phyloP scores from a whole-genome alignment of 2,797 vertebrate species.

The Kryptolebias ocellatus region DNA sequence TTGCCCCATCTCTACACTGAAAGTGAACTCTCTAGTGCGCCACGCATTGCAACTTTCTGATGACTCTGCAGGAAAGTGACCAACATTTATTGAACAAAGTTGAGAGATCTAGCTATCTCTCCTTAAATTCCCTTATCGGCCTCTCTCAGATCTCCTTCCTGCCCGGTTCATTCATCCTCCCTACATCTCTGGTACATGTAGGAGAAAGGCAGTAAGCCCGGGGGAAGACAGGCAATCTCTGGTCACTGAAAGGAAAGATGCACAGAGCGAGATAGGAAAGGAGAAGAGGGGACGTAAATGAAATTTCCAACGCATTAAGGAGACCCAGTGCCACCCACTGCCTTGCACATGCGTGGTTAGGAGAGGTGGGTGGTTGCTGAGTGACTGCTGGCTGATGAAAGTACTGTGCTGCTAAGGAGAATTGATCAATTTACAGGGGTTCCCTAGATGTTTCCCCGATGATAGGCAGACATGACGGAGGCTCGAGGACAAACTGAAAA shows the following conservation, averaged over 20 bases:
- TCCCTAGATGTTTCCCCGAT: slow-evolving; percentile 36
- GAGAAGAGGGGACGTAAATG: slow-evolving; percentile 63
- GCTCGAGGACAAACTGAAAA: slow-evolving; percentile 30
- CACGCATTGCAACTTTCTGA: slow-evolving; percentile 4
- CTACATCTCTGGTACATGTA: slow-evolving; percentile 36
- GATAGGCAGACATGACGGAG: slow-evolving; percentile 17
- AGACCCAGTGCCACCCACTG: slow-evolving; percentile 55
- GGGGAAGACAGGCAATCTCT: slow-evolving; percentile 60
- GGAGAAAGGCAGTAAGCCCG: slow-evolving; percentile 41
- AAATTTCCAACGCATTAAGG: slow-evolving; percentile 78
- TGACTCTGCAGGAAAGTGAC: slow-evolving; percentile 17
- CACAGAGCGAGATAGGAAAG: slow-evolving; percentile 42
- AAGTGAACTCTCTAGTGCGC: slow-evolving; percentile 6
- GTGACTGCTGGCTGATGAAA: slow-evolving; percentile 45
- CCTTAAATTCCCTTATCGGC: slow-evolving; percentile 29
- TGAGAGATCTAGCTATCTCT: slow-evolving; percentile 39
- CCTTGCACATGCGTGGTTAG: slow-evolving; percentile 36
- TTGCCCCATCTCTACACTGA: background rate
- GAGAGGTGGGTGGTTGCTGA: slow-evolving; percentile 24
- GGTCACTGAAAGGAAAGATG: slow-evolving; percentile 49
- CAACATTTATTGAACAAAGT: slow-evolving; percentile 23
- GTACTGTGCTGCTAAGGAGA: slow-evolving; percentile 33
- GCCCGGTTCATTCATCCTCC: slow-evolving; percentile 43
- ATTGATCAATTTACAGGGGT: slow-evolving; percentile 43
- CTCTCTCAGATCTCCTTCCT: slow-evolving; percentile 27